Evolutionary conservation across 2,113 vertebrate genomes (phyloP).

Genomic region (Tautogolabrus adspersus): DNA sequence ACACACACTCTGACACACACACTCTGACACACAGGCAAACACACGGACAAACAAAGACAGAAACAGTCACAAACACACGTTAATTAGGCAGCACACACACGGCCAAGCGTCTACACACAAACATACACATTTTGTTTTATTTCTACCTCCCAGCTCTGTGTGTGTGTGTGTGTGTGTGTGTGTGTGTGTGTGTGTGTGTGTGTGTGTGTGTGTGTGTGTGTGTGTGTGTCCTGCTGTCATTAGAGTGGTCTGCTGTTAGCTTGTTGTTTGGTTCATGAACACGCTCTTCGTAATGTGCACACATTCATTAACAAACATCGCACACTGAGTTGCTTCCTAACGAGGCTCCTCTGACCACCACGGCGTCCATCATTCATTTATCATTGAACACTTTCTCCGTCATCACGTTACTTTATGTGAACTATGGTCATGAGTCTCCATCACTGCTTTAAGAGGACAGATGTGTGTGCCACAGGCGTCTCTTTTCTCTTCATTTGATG

Average conservation of each 20-base stretch:
- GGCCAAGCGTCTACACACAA: too few relatives aligned
- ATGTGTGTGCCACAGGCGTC: too few relatives aligned
- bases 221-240: too few relatives aligned
- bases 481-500: too few relatives aligned
- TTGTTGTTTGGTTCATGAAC: neutral
- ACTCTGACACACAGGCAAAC: too few relatives aligned
- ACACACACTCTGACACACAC: conserved; percentile 33
- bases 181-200: too few relatives aligned
- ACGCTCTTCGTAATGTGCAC: conserved; percentile 10
- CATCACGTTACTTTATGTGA: too few relatives aligned
- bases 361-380: neutral
- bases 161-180: neutral
- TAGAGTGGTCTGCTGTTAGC: neutral
- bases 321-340: neutral
- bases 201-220: too few relatives aligned
- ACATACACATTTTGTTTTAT: neutral
- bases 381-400: too few relatives aligned
- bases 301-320: neutral
- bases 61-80: neutral
- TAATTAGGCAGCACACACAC: too few relatives aligned
- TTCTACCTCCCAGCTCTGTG: neutral
- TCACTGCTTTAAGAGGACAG: too few relatives aligned
- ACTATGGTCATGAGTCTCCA: too few relatives aligned
- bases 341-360: neutral
- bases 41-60: conserved; percentile 15